These are phyloP conservation scores for Diadegma fenestrale DNA, from an alignment of 2,888 invertebrate genomes.

Conservation along the genomic window DNA sequence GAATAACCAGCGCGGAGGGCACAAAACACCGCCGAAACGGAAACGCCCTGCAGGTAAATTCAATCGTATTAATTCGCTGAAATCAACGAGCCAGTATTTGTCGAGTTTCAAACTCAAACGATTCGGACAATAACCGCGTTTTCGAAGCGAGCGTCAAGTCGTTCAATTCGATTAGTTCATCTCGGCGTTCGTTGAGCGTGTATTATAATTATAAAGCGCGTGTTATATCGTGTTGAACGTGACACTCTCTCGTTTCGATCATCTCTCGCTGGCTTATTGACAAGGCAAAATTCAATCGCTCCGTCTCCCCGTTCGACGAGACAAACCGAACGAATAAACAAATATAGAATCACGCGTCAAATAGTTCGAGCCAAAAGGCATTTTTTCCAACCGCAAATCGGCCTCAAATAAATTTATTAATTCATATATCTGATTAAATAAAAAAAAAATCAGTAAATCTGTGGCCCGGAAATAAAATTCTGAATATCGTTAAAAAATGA, in stretches of 20 bases:
- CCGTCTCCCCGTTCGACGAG: background rate
- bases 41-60: conserved; percentile 67
- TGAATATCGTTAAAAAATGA: no score
- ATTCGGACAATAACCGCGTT: conserved; percentile 14
- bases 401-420: background rate
- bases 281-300: background rate
- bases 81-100: conserved; percentile 1
- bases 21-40: conserved; percentile 60
- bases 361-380: background rate
- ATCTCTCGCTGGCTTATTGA: background rate
- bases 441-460: no score
- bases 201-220: background rate
- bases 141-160: conserved; percentile 21
- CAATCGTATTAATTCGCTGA: conserved; percentile 17
- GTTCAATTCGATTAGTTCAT: conserved; percentile 1
- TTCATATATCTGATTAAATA: background rate
- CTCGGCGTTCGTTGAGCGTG: conserved; percentile 1
- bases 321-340: background rate
- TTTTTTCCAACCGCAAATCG: background rate
- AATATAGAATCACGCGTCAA: no score
- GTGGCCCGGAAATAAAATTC: no score
- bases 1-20: conserved; percentile 61
- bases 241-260: background rate
- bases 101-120: conserved; percentile 37
- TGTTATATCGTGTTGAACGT: background rate